Conservation (phyloP, 2,797 vertebrate species). For the Cossypha heuglini region DNA sequence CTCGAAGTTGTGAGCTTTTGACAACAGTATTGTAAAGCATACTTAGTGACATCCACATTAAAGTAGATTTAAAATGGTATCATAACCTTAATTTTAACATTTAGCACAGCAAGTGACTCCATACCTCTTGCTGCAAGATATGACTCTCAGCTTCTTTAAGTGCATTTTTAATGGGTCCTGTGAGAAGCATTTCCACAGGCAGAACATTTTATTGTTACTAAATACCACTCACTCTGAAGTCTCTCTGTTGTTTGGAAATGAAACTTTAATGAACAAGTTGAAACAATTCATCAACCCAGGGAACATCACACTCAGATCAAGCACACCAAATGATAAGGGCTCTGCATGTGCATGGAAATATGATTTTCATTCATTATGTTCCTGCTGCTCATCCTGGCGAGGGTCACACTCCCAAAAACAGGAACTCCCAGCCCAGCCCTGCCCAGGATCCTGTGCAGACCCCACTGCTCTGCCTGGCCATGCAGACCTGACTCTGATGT, state of each 20-base stretch:
- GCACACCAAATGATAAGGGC: neutral
- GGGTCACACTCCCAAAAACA: slow-evolving; percentile 9
- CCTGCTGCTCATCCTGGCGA: neutral
- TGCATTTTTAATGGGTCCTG: slow-evolving; percentile 26
- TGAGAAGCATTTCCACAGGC: slow-evolving; percentile 3
- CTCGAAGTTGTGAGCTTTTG: neutral
- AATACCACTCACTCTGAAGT: neutral
- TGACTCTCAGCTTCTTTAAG: neutral
- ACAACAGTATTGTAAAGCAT: neutral
- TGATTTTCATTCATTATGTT: neutral
- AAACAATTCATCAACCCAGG: neutral
- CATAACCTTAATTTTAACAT: neutral
- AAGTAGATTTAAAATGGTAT: neutral
- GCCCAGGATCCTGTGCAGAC: neutral
- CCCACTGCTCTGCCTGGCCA: neutral
- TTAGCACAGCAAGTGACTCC: neutral
- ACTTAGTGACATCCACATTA: neutral
- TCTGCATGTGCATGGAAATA: neutral
- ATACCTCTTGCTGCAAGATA: neutral
- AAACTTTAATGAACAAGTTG: slow-evolving; percentile 29
- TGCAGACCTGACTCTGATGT: neutral
- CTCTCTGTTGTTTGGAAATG: neutral
- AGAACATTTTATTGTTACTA: slow-evolving; percentile 40
- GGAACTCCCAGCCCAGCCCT: neutral
- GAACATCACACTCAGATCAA: neutral